Base-by-base conservation (phyloP, 1,140 invertebrate genomes). In the Pararge aegeria region DNA sequence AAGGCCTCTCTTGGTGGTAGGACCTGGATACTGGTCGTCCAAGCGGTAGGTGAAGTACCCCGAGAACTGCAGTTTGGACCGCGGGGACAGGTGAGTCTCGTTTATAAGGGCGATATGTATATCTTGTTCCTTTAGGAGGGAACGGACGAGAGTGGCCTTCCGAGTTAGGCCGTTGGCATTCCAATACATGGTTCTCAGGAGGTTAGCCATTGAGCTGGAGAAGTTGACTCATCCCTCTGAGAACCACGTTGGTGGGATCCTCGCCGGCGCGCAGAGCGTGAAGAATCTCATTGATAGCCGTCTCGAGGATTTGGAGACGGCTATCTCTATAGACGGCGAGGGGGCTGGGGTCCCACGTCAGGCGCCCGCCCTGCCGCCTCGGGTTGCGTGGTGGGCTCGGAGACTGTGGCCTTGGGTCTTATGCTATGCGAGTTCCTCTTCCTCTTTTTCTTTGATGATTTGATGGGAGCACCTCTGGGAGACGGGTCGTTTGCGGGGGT, bases 111-210 rank as follows among this genome's bases (percentile, higher is more conserved):
- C 55, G 0, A 56, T 5, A 5, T 56, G 44, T 0, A 49, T 15
- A 0, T 38, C n/a, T 10, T 40, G 27, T 2, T 65, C 59, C 1
- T 13, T n/a, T 1, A 68, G 42, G 0, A 62, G 21, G 1, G 52
- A 9, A 7, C 24, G 18, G 1, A 70, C n/a, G 6, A 46, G 15
- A 5, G 12, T 12, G 12, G 13, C 0, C 27, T 60, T 62, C 0
- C 0, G 5, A 1, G 0, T 9, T 0, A 70, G 51, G 0, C 55
- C 37, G 7, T 30, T 4, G 50, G 64, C 61, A 12, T 70, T 67
- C 64, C 58, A 70, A 1, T 5, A 16, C 0, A 70, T 0, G 0
- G 55, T 34, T 9, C 53, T 56, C 1, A 62, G 20, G 2, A 10
- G 21, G 1, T 12, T 19, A 42, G 1, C 15, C 6, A 19, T 37